phyloP scores from a whole-genome alignment of 2,113 vertebrate genomes.

The Vicugna pacos region DNA sequence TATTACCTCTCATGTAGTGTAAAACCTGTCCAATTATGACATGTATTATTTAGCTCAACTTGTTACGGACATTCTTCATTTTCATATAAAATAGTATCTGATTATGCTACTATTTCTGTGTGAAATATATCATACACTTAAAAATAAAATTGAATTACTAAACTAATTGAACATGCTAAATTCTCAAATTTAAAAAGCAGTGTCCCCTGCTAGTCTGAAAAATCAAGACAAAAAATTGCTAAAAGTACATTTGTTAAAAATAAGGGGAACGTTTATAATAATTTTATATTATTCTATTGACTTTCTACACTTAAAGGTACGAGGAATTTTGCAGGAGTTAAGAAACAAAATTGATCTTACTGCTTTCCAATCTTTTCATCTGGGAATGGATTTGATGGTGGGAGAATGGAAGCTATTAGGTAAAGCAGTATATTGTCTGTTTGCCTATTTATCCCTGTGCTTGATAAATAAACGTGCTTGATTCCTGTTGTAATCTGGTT shows the following conservation, averaged over 20 bases:
- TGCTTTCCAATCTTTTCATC: background rate
- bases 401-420: background rate
- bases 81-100: background rate
- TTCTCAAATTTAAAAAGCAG: background rate
- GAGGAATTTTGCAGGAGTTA: background rate
- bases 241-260: background rate
- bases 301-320: background rate
- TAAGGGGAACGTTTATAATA: background rate
- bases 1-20: background rate
- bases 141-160: slow-evolving; percentile 29
- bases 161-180: background rate
- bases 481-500: background rate
- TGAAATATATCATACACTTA: background rate
- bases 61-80: background rate
- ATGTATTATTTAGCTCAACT: background rate
- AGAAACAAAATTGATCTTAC: background rate
- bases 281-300: background rate
- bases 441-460: background rate
- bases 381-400: background rate
- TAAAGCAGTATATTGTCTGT: background rate
- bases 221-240: background rate
- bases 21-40: background rate
- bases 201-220: background rate
- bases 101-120: background rate
- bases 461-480: background rate